Evolutionary conservation across 2,888 invertebrate genomes (phyloP).

Genomic region (Plusia festucae): DNA sequence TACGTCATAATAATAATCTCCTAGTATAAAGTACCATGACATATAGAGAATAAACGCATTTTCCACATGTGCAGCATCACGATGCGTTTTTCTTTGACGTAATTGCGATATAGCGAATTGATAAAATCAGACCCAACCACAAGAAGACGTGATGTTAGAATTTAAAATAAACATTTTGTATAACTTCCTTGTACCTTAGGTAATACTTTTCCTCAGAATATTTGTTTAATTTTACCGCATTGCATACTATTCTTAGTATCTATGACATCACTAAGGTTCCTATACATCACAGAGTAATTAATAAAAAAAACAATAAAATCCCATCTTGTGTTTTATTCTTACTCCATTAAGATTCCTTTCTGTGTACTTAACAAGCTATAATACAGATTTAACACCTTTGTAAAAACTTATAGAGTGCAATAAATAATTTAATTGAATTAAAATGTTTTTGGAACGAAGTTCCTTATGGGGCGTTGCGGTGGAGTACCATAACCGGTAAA

Average conservation of each 20-base stretch:
- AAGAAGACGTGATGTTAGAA: constrained; percentile 31
- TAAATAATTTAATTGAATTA: too few relatives aligned
- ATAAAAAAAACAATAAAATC: too few relatives aligned
- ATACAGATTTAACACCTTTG: too few relatives aligned
- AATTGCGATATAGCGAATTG: constrained; percentile 18
- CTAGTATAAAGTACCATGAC: not conserved
- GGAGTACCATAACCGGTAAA: too few relatives aligned
- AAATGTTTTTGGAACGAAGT: too few relatives aligned
- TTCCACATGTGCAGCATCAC: not conserved
- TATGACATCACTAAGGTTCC: not conserved
- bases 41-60: not conserved
- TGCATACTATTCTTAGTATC: not conserved
- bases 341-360: too few relatives aligned
- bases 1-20: too few relatives aligned
- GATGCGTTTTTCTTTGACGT: constrained; percentile 27
- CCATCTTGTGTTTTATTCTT: too few relatives aligned
- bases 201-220: constrained; percentile 13
- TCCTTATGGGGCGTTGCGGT: too few relatives aligned
- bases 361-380: too few relatives aligned
- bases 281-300: too few relatives aligned
- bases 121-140: constrained; percentile 36
- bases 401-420: too few relatives aligned
- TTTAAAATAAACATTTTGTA: constrained; percentile 10
- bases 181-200: constrained; percentile 30
- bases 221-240: not conserved